Base-by-base conservation (phyloP, 2,113 vertebrate genomes). In the Acanthochromis polyacanthus region DNA sequence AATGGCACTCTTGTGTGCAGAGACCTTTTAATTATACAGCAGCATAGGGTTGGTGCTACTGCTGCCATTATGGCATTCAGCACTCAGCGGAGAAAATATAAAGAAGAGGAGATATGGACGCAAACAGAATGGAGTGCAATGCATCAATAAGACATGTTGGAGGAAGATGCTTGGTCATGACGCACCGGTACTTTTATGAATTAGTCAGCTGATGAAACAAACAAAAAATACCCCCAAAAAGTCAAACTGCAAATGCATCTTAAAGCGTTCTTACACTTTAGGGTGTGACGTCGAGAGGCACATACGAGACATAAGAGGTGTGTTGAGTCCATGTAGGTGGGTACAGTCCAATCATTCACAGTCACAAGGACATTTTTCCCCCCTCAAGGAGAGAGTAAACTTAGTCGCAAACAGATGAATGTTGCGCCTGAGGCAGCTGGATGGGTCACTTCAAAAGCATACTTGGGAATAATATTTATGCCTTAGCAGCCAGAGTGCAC, bases 401-500 rank as follows among this genome's bases (percentile, higher is more conserved):
- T 63, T n/a, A 36, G 60, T 74, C 3, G 9, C 80, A 73, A 65
- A 74, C 62, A 81, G 78, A 88, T 69, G 70, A 83, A 86, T 84
- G 73, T 25, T 32, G 43, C 50, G 76, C 86, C 77, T 25, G 62
- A 73, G 75, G 85, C 66, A 38, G 38, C 52, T 32, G 36, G 68
- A 82, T 68, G 61, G 65, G 67, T 80, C 52, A 71, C 52, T 80
- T 81, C 73, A 87, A 81, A 86, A 58, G 55, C 64, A 64, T 70
- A 61, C 58, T 14, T 46, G 46, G 75, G 71, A 84, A 75, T 81
- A 84, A 83, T 83, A 74, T 85, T 71, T 60, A 81, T 46, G 74
- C 68, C 63, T 65, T 10, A 20, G 61, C 73, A 80, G 64, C 65
- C 53, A 53, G 53, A 10, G 28, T 63, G 80, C 84, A 79, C 63